Evolutionary conservation across 2,113 vertebrate species (phyloP).

Genomic region (Ariopsis seemanni): DNA sequence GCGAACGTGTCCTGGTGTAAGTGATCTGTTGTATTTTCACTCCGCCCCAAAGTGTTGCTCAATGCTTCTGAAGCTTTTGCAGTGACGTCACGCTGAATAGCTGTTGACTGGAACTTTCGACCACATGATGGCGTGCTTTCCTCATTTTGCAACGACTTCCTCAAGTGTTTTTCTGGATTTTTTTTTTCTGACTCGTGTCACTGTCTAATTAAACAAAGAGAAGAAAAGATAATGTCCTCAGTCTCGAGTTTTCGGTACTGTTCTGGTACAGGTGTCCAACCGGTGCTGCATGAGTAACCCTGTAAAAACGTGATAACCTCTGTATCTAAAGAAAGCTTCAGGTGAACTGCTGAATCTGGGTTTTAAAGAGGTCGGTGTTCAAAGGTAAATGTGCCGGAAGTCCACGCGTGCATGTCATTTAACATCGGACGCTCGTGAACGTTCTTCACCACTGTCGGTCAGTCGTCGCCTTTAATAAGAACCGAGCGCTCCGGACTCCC

Average conservation of each 20-base stretch:
- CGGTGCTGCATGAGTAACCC: neutral
- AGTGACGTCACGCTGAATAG: neutral
- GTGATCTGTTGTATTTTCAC: constrained; percentile 5
- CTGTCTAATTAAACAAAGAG: constrained; percentile 60
- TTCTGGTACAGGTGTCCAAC: neutral
- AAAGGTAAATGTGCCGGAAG: neutral
- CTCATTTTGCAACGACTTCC: constrained; percentile 55
- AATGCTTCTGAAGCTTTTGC: neutral
- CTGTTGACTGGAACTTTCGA: constrained; percentile 38
- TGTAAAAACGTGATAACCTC: neutral
- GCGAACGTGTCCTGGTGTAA: constrained; percentile 27
- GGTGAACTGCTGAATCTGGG: neutral
- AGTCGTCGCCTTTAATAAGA: constrained; percentile 24
- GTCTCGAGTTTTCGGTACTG: constrained; percentile 29
- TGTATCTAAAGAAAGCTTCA: neutral
- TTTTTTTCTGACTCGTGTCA: constrained; percentile 68
- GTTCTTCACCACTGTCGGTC: neutral
- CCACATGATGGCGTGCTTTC: constrained; percentile 67
- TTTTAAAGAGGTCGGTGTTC: constrained; percentile 32
- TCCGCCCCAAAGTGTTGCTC: neutral
- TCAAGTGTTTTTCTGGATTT: constrained; percentile 57
- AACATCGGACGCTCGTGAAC: neutral
- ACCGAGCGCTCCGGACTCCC: constrained; percentile 7
- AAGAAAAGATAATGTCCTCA: constrained; percentile 3
- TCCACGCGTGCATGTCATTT: neutral